Evolutionary conservation across 2,113 vertebrate species (phyloP), one percentile per base, ranked within the genome.

Genomic region (Grammomys surdaster): DNA sequence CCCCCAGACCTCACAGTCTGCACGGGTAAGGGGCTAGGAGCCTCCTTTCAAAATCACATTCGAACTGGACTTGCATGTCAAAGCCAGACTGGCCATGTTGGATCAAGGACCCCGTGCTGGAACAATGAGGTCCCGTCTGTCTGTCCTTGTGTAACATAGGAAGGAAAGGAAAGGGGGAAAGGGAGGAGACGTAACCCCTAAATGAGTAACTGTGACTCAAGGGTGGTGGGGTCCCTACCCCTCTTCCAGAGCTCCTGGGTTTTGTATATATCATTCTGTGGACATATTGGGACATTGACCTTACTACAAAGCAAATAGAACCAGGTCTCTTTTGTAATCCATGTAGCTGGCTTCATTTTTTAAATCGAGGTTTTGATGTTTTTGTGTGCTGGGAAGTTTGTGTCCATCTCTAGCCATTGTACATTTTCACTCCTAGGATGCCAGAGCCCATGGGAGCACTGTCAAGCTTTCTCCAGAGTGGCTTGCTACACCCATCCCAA

Each of bases 241-340:
- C 73, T 16, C 6, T 31, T 22, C 76, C 48, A 12, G 8, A 46
- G 46, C 13, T 54, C 28, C 11, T 16, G 75, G 31, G 8, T 81
- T 91, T 84, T 65, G 67, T 90, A 70, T 88, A 11, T 69, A 40
- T n/a, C 28, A 33, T 40, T 48, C 6, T 10, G 75, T 78, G 36
- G n/a, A 80, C 87, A 65, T 65, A n/a, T 36, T 54, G 33, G 26
- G 91, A 73, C 76, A 11, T 4, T 58, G 54, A 54, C 8, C 5
- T 60, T 90, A 31, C 14, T 78, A 78, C 63, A 46, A 54, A 95
- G 51, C 75, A 93, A 95, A 91, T 48, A 96, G 77, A 93, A 90
- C 56, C 8, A 26, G 51, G 12, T 60, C 20, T 75, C 19, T 16
- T 58, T 92, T 78, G 31, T 46, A 92, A 69, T 86, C 10, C 33